These are phyloP conservation scores for Rhincodon typus DNA, from an alignment of 2,797 vertebrate genomes.

Conservation along the genomic window DNA sequence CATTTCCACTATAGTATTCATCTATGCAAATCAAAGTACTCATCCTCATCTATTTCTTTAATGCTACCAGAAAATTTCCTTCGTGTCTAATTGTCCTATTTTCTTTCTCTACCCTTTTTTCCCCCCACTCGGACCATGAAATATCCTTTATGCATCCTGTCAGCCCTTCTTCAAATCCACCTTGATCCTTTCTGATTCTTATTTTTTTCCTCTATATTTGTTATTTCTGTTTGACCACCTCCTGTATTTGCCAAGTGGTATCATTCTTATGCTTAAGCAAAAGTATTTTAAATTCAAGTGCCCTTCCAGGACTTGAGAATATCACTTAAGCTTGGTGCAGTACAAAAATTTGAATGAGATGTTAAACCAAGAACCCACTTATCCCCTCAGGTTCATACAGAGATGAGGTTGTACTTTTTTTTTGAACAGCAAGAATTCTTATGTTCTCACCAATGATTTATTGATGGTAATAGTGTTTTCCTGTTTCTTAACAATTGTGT, in stretches of 20 bases:
- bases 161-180: not conserved
- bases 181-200: not conserved
- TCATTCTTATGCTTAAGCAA: not conserved
- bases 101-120: not conserved
- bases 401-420: not conserved
- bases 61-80: not conserved
- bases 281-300: not conserved
- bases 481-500: not conserved
- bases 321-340: not conserved
- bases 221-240: not conserved
- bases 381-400: too few relatives aligned
- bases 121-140: not conserved
- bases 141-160: not conserved
- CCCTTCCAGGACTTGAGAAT: not conserved
- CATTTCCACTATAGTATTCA: not conserved
- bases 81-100: not conserved
- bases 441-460: too few relatives aligned
- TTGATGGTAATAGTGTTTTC: not conserved
- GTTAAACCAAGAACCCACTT: not conserved
- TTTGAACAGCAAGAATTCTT: not conserved
- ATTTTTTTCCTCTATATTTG: not conserved
- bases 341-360: not conserved
- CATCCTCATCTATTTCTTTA: not conserved
- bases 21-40: not conserved
- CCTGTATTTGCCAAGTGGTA: not conserved